Conservation (phyloP, 92 coral and sea anemone species). For the Metridium senile region DNA sequence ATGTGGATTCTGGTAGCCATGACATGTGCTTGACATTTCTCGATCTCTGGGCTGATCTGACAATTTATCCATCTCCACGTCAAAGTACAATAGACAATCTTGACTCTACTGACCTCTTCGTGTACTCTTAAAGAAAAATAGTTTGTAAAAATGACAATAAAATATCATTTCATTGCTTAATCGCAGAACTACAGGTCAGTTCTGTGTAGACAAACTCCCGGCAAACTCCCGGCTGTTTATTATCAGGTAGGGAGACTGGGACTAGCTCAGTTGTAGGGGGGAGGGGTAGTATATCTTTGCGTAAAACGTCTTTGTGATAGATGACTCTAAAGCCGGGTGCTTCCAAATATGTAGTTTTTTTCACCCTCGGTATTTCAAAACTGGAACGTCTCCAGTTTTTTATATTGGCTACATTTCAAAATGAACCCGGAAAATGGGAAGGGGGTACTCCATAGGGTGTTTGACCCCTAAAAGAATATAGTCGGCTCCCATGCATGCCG, state of each 20-base stretch:
- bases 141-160: not conserved
- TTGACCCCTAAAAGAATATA: no score
- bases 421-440: no score
- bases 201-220: no score
- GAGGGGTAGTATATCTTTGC: not conserved
- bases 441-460: no score
- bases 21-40: not conserved
- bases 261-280: not conserved
- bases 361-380: not conserved
- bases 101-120: constrained; percentile 16
- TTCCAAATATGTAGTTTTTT: not conserved
- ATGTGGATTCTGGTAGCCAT: constrained; percentile 26
- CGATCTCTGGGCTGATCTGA: constrained; percentile 4
- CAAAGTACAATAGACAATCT: constrained; percentile 1
- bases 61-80: not conserved
- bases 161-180: no score
- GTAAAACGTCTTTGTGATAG: no score
- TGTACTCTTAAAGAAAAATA: not conserved
- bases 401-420: no score
- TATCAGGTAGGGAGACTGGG: not conserved
- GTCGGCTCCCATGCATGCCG: no score
- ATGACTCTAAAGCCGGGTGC: no score
- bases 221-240: not conserved
- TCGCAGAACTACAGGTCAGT: no score
- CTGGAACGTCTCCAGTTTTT: not conserved